These are phyloP conservation scores for Lasius fuliginosus DNA, from an alignment of 2,888 invertebrate species.

Conservation along the genomic window DNA sequence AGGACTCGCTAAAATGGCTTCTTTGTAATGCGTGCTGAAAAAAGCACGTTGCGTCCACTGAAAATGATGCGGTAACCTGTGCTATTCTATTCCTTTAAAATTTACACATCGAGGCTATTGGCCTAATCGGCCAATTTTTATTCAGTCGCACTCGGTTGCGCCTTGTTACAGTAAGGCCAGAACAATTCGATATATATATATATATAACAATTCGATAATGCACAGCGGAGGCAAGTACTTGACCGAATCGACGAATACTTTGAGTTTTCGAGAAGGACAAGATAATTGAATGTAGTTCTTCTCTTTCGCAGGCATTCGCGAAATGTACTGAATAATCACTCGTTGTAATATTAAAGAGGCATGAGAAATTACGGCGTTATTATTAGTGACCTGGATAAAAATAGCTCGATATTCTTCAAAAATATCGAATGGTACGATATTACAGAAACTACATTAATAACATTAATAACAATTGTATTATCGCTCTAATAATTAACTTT, in stretches of 20 bases:
- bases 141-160: neutral
- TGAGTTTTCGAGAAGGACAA: conserved; percentile 6
- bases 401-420: neutral
- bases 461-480: neutral
- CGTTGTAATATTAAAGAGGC: conserved; percentile 4
- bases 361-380: conserved; percentile 2
- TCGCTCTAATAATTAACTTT: neutral
- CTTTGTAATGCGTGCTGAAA: conserved; percentile 57
- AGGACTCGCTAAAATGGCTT: conserved; percentile 64
- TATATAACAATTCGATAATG: neutral
- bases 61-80: conserved; percentile 49
- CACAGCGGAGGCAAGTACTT: conserved; percentile 23
- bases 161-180: conserved; percentile 14
- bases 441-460: neutral
- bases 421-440: neutral
- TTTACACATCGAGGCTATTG: conserved; percentile 33
- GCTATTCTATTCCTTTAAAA: conserved; percentile 33
- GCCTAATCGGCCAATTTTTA: conserved; percentile 22
- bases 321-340: conserved; percentile 31
- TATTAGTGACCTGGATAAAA: conserved; percentile 3
- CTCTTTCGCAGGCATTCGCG: neutral
- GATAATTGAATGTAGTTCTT: conserved; percentile 2
- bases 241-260: conserved; percentile 38
- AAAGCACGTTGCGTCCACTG: conserved; percentile 60
- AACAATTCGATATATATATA: conserved; percentile 29